Conservation (phyloP, 1,140 invertebrate genomes). For the Paraescarpia echinospica region DNA sequence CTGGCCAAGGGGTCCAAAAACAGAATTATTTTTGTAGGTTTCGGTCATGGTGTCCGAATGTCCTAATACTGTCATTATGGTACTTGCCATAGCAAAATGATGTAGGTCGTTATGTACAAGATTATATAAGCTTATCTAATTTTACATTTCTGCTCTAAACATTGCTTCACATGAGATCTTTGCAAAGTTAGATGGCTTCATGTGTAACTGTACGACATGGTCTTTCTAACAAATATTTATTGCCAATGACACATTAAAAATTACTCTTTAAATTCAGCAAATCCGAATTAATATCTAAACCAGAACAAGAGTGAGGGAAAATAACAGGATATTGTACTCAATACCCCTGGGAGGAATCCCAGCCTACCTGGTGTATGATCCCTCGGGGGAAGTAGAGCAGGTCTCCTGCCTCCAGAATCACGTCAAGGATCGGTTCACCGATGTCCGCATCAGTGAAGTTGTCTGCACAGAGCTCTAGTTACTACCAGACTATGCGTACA, state of each 20-base stretch:
- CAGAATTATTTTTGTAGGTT: too few relatives aligned
- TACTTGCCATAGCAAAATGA: background rate
- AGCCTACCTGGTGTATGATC: slow-evolving; percentile 77
- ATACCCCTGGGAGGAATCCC: background rate
- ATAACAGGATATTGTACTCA: background rate
- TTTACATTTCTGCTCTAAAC: background rate
- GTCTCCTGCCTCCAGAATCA: slow-evolving; percentile 82
- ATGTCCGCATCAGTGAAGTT: slow-evolving; percentile 78
- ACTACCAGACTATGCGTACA: background rate
- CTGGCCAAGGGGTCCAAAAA: too few relatives aligned
- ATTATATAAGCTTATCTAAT: background rate
- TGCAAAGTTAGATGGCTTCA: background rate
- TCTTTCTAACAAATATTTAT: background rate
- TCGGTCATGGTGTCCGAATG: too few relatives aligned
- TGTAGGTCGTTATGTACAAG: background rate
- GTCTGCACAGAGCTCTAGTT: slow-evolving; percentile 35
- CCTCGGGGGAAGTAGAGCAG: slow-evolving; percentile 88
- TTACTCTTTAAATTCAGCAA: background rate
- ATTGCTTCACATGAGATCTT: background rate
- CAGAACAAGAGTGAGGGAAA: background rate
- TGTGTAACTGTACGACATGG: background rate
- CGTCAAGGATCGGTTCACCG: slow-evolving; percentile 79
- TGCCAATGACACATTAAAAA: background rate
- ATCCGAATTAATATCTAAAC: background rate
- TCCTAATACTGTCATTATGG: too few relatives aligned